Evolutionary conservation across 2,113 vertebrate genomes (phyloP), one percentile per base, ranked within the genome.

Genomic region (Hyperopisus bebe): DNA sequence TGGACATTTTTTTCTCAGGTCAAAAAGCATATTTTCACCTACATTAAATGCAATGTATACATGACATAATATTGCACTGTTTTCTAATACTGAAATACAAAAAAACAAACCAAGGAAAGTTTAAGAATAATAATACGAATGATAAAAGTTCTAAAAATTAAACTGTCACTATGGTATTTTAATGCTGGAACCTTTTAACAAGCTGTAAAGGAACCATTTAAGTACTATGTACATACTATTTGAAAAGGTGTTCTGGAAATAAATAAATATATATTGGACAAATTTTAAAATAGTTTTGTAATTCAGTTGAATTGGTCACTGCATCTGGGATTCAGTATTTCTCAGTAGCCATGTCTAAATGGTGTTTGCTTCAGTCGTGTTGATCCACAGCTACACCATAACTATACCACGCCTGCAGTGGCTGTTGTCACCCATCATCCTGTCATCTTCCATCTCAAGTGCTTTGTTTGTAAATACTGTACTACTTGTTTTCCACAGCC

Each of bases 1-100:
- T 89, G 93, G 91, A 94, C 90, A 93, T 93, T 91, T 95, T 94
- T 96, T 94, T 93, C 95, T 96, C 96, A 95, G 95, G 95, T 96
- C 96, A 92, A 92, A 92, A 93, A 94, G 91, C 93, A 93, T 94
- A 92, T 95, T 94, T 93, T 91, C 93, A 92, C 90, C 92, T 92
- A 94, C 92, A 94, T 92, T 90, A 86, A 84, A 90, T 91, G 89
- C 48, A 35, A 82, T 93, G 91, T 94, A 92, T 94, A 95, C 92
- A 92, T 89, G 93, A 90, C 93, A 91, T 94, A 92, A 93, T 94
- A 95, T 95, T 96, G 94, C 94, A 95, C 95, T 95, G 92, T 94
- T 95, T 95, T 93, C 89, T 89, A 91, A 93, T 93, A 86, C 92
- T 89, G 93, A 91, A 95, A 10, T 94, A 70, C 62, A 70, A 92